Evolutionary conservation across 2,888 invertebrate genomes (phyloP), one percentile per base, ranked within the genome.

Genomic region (Campoplex capitator): DNA sequence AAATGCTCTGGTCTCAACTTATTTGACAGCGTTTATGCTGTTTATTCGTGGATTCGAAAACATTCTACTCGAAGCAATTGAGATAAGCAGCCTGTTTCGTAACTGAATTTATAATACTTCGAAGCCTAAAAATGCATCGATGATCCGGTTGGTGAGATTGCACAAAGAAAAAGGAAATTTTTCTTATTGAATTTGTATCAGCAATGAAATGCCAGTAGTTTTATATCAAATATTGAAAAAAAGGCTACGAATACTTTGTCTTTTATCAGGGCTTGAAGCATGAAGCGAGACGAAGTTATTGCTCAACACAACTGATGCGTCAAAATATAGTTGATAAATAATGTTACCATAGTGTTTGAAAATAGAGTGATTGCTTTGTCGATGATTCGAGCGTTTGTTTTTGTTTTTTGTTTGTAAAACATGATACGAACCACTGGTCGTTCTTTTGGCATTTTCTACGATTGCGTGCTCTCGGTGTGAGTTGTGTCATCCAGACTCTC

Each of bases 371-470:
- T 42, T 23, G 42, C 42, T 74, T 71, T 58, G 42, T 38, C 42
- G 23, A 68, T 23, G 38, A 9, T 78, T 54, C 62, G 58, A 32
- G 16, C 16, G 51, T 3, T 51, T 51, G 16, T 32, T 54, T 74
- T 71, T 71, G 42, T 51, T 74, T 56, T 67, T 45, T 65, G 54
- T 80, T 83, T 85, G 83, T 83, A 84, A 79, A 75, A 79, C 84
- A 73, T 84, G 90, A 93, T 94, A 94, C 93, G 93, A 94, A 94
- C 93, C 94, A 93, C 92, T 93, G 93, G 92, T 91, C 92, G 92
- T 93, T 92, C 93, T 92, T 94, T 93, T 91, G 93, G 91, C 93
- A 94, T 94, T 93, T 93, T 94, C 93, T 94, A 94, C 91, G 92
- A 93, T 92, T 91, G 92, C 92, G 92, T 91, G 92, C 91, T 92